phyloP scores from a whole-genome alignment of 2,888 invertebrate species.

The Kuschelorhynchus macadamiae region DNA sequence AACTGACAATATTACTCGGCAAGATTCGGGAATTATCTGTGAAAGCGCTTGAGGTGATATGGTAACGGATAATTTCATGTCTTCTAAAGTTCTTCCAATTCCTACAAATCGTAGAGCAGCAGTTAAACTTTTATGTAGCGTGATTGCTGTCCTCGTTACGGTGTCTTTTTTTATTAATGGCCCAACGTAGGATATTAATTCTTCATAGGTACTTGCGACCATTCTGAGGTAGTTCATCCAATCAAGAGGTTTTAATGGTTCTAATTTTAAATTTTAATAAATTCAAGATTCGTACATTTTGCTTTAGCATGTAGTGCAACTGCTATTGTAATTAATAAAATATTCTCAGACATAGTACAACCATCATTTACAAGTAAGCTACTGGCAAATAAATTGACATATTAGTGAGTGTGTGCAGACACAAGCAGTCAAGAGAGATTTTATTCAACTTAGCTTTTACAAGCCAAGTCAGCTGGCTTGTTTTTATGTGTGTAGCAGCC shows the following conservation, averaged over 20 bases:
- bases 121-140: slow-evolving; percentile 2
- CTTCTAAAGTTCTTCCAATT: slow-evolving; percentile 12
- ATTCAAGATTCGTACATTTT: too few species aligned
- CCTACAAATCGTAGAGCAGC: slow-evolving; percentile 6
- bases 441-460: too few species aligned
- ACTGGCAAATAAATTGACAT: too few species aligned
- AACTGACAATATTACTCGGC: slow-evolving; percentile 1
- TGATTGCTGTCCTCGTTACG: slow-evolving; percentile 11
- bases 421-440: too few species aligned
- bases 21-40: slow-evolving; percentile 5
- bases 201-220: background rate
- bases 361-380: too few species aligned
- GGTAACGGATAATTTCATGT: slow-evolving; percentile 10
- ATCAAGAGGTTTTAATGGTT: background rate
- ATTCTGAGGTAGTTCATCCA: background rate
- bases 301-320: too few species aligned
- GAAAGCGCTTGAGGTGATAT: slow-evolving; percentile 14
- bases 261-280: too few species aligned
- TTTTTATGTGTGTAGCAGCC: too few species aligned
- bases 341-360: too few species aligned
- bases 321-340: too few species aligned
- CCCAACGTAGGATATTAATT: background rate
- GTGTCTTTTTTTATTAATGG: slow-evolving; percentile 9
- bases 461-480: too few species aligned
- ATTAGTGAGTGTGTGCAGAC: too few species aligned